Percentiles rank a stretch among this genome's conserved stretches.
phyloP scores from a whole-genome alignment of 2,888 invertebrate species.

The Stenurella melanura region DNA sequence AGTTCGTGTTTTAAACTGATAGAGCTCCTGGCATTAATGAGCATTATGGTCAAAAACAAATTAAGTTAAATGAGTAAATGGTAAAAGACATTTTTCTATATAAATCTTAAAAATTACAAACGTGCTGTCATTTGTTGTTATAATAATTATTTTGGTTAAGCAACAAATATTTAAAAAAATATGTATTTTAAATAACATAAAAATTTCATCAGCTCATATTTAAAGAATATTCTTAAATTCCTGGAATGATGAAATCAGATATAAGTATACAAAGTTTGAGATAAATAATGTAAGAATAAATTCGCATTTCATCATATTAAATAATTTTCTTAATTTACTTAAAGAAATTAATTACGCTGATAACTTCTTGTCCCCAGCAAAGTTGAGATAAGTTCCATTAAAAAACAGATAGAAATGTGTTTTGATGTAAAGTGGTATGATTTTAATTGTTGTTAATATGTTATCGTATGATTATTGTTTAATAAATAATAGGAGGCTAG shows the following conservation, averaged over 20 bases:
- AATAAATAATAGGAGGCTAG: constrained; percentile 44
- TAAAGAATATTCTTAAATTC: neutral
- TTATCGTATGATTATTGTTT: constrained; percentile 31
- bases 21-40: too few species aligned
- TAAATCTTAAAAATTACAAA: too few species aligned
- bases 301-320: constrained; percentile 31
- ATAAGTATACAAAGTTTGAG: neutral
- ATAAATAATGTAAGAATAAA: constrained; percentile 27
- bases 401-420: constrained; percentile 27
- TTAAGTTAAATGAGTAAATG: too few species aligned
- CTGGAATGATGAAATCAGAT: neutral
- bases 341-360: constrained; percentile 23
- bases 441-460: constrained; percentile 35
- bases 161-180: neutral
- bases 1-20: too few species aligned
- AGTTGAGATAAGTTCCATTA: constrained; percentile 22
- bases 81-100: too few species aligned
- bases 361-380: constrained; percentile 43
- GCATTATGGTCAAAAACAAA: too few species aligned
- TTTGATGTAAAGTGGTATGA: constrained; percentile 40
- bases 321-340: constrained; percentile 29
- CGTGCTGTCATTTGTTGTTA: too few species aligned
- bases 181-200: neutral
- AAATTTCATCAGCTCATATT: neutral
- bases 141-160: too few species aligned